Base-by-base conservation (phyloP, 37 sponge, comb jelly and placozoan genomes). In the Cliona cf. orientalis region DNA sequence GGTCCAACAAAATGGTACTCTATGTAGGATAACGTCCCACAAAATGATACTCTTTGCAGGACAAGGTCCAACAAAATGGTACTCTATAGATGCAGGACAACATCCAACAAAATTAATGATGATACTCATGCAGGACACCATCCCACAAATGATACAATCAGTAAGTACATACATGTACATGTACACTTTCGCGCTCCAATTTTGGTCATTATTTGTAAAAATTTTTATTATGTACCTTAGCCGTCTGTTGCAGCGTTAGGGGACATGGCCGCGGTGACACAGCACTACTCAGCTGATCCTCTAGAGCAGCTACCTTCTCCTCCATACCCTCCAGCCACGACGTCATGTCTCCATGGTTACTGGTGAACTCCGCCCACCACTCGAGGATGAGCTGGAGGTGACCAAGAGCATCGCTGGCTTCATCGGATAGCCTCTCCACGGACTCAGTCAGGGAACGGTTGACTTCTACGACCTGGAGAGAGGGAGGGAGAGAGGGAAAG, bases 301-400 rank as follows among this genome's bases (percentile, higher is more conserved):
- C 21, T 2, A 83, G 66, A 29, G 66, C 36, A 14, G 6, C 25
- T 56, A 83, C 21, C 7, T 53, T 46, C 39, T 41, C 33, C 84
- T 83, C 84, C 66, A 41, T 67, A 40, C 28, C 74, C 46, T 83
- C 75, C 57, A 83, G 17, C 84, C 84, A 83, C 28, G 66, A 75
- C 12, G 5, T 21, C 41, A 83, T 22, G 40, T 83, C 75, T 14
- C 46, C 84, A 64, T 65, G 38, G 66, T 66, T 74, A 63, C 56
- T 41, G 2, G 74, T 7, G 49, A 57, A 87, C 71, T 80, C 81
- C 42, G 32, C 81, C 87, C 87, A 87, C 76, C 74, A 74, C 53
- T 73, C 69, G 19, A 87, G 72, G 61, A 87, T 36, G 41, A 73
- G 81, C 58, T 62, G 56, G 11, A 80, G 63, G 2, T 74, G 67